These are phyloP conservation scores for Drosophila putrida DNA, from an alignment of 2,888 invertebrate species.

Conservation along the genomic window DNA sequence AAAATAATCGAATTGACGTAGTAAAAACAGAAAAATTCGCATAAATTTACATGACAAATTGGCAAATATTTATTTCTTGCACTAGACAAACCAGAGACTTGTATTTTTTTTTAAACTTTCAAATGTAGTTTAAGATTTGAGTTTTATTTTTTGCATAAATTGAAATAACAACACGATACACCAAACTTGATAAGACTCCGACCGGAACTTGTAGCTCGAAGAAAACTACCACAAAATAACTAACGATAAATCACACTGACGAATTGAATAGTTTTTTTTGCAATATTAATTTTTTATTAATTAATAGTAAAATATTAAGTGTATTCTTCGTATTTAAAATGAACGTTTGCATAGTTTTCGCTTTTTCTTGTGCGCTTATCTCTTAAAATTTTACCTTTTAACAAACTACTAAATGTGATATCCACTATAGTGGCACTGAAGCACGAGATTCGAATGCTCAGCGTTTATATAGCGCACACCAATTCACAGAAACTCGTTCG, in stretches of 20 bases:
- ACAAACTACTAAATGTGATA: conserved; percentile 81
- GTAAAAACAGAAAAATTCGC: conserved; percentile 50
- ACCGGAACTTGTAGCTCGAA: conserved; percentile 64
- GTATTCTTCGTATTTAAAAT: conserved; percentile 1
- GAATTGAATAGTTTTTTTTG: conserved; percentile 18
- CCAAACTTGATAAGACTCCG: conserved; percentile 62
- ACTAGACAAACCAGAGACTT: conserved; percentile 56
- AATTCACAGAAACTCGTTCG: conserved; percentile 64
- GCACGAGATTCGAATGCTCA: conserved; percentile 83
- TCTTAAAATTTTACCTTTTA: conserved; percentile 68
- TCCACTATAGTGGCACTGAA: conserved; percentile 84
- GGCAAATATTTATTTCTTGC: conserved; percentile 20
- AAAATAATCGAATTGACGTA: conserved; percentile 32
- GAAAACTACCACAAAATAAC: conserved; percentile 31
- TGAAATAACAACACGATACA: conserved; percentile 37
- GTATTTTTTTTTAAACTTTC: conserved; percentile 14
- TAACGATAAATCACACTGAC: conserved; percentile 41
- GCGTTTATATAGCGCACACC: conserved; percentile 83
- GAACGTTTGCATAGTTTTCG: conserved; percentile 55
- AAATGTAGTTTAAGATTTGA: conserved; percentile 11
- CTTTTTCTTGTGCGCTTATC: conserved; percentile 34
- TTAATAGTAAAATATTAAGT: conserved; percentile 1
- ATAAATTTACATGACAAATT: conserved; percentile 60
- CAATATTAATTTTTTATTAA: conserved; percentile 6
- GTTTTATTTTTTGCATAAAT: conserved; percentile 37